phyloP scores from a whole-genome alignment of 2,113 vertebrate genomes.

The Elanoides forficatus region DNA sequence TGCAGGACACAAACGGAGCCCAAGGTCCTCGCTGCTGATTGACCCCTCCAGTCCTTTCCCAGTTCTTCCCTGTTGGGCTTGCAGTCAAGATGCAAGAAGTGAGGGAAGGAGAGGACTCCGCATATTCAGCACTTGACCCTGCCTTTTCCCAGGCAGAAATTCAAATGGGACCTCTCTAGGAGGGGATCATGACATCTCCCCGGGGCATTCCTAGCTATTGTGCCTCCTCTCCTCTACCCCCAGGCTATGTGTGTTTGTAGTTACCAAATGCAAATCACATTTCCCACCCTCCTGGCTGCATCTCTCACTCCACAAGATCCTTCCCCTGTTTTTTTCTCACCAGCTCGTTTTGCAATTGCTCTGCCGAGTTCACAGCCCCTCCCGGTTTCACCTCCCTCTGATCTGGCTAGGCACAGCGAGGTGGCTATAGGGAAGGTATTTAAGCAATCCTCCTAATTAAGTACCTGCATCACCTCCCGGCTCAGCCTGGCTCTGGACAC shows the following conservation, averaged over 20 bases:
- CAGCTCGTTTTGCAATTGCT: neutral
- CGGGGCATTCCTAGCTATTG: constrained; percentile 36
- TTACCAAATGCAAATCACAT: constrained; percentile 55
- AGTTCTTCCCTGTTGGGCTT: neutral
- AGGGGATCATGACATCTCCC: neutral
- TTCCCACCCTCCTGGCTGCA: constrained; percentile 43
- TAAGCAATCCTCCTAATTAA: neutral
- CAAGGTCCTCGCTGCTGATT: neutral
- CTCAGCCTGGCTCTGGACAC: neutral
- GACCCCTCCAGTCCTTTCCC: neutral
- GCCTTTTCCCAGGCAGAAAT: constrained; percentile 25
- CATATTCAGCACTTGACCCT: constrained; percentile 32
- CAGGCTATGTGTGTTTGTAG: constrained; percentile 40
- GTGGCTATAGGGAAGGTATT: neutral
- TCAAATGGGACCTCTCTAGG: neutral
- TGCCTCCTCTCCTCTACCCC: constrained; percentile 18
- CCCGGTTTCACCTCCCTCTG: neutral
- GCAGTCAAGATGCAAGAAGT: neutral
- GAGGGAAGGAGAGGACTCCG: neutral
- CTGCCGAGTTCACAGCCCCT: neutral
- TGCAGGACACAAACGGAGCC: neutral
- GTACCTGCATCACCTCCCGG: neutral
- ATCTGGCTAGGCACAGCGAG: neutral
- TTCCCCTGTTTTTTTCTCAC: neutral
- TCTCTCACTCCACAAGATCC: neutral